phyloP scores from a whole-genome alignment of 2,113 vertebrate species.

The Rhinopithecus roxellana region DNA sequence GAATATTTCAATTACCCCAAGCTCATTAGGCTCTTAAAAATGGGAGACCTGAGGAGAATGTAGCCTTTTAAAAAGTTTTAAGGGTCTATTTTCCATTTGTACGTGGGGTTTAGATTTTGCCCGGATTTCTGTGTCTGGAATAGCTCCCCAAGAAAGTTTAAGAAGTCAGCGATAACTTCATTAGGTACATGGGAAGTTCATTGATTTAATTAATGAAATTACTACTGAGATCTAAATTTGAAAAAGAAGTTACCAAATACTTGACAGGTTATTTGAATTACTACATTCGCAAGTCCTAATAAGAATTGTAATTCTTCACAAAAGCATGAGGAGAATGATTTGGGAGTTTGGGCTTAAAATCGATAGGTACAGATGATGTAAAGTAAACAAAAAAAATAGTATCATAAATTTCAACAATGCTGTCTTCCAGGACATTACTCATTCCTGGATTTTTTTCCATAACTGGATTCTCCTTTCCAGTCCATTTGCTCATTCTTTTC shows the following conservation, averaged over 20 bases:
- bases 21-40: conserved; percentile 38
- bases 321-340: not conserved
- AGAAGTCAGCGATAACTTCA: conserved; percentile 65
- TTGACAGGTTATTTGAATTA: conserved; percentile 65
- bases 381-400: not conserved
- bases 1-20: conserved; percentile 59
- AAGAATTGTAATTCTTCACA: conserved; percentile 1
- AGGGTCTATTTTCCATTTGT: not conserved
- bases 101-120: conserved; percentile 13
- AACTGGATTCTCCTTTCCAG: not conserved
- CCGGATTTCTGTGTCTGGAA: conserved; percentile 25
- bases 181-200: conserved; percentile 66
- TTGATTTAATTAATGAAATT: conserved; percentile 73
- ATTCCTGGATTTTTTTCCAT: not conserved
- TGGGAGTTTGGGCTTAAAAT: not conserved
- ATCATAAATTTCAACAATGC: not conserved
- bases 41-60: conserved; percentile 1
- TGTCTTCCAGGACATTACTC: not conserved
- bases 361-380: not conserved
- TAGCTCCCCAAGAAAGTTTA: conserved; percentile 57
- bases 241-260: conserved; percentile 55
- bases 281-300: conserved; percentile 51
- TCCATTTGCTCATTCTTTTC: not conserved
- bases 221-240: conserved; percentile 51
- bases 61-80: not conserved